Conservation (phyloP, 2,797 vertebrate genomes). For the Urocyon cinereoargenteus region DNA sequence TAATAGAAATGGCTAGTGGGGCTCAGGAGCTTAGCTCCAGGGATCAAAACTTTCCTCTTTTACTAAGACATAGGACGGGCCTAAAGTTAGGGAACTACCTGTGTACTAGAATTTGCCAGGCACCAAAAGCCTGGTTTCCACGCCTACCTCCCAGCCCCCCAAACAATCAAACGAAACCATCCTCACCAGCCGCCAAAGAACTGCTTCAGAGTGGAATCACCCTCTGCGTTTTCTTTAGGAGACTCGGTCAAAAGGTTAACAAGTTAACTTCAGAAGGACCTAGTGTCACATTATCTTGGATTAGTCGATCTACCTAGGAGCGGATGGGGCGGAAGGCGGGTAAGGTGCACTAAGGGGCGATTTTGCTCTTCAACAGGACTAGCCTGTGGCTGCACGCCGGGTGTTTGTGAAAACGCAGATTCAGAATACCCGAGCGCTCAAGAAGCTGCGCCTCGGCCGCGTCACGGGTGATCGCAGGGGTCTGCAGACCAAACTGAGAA, state of each 20-base stretch:
- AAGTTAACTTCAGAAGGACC: constrained; percentile 10
- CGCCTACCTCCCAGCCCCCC: background rate
- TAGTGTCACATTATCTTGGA: background rate
- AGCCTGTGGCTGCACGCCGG: background rate
- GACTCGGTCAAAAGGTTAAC: background rate
- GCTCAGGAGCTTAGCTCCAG: constrained; percentile 3
- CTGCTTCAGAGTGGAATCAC: background rate
- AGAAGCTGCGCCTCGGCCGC: background rate
- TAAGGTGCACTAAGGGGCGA: background rate
- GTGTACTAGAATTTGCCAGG: background rate
- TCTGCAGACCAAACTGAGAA: background rate
- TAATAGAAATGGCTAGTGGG: constrained; percentile 39
- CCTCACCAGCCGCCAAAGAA: background rate
- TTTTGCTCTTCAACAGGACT: constrained; percentile 23
- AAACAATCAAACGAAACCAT: background rate
- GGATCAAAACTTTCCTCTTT: constrained; percentile 34
- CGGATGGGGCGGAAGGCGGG: background rate
- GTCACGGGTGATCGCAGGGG: background rate
- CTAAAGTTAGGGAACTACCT: background rate
- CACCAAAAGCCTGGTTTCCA: background rate
- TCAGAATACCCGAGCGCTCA: background rate
- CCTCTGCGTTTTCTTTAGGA: constrained; percentile 3
- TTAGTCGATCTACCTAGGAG: constrained; percentile 1
- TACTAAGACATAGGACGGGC: background rate
- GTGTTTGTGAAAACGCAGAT: constrained; percentile 18